Conservation (phyloP, 2,797 vertebrate genomes). For the Poecilia wingei region DNA sequence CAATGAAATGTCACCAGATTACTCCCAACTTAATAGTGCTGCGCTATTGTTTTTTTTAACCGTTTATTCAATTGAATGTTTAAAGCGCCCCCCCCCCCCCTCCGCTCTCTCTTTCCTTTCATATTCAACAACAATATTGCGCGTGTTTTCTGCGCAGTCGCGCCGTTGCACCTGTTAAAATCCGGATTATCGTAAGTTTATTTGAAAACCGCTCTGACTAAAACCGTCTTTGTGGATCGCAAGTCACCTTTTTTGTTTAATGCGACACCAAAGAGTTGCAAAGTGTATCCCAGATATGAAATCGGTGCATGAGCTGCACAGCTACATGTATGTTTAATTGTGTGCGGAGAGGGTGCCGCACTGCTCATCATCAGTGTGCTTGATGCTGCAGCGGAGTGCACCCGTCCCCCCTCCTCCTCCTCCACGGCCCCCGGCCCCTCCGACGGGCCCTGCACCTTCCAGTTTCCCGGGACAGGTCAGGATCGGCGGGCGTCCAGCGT, state of each 20-base stretch:
- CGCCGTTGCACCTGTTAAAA: conserved; percentile 58
- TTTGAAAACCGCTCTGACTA: not conserved
- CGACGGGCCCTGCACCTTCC: conserved; percentile 53
- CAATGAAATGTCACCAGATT: not conserved
- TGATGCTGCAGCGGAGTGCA: conserved; percentile 61
- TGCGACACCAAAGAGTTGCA: not conserved
- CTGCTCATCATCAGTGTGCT: conserved; percentile 55
- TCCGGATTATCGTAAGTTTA: conserved; percentile 9
- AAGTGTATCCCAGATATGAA: not conserved
- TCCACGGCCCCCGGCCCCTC: conserved; percentile 22
- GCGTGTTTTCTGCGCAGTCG: conserved; percentile 3
- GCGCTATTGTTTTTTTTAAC: conserved; percentile 4
- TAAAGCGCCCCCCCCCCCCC: too few species aligned
- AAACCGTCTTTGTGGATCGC: not conserved
- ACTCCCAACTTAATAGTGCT: conserved; percentile 17
- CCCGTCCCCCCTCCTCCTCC: accelerated
- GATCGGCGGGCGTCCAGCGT: conserved; percentile 39
- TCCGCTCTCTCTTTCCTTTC: not conserved
- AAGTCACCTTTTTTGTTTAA: too few species aligned
- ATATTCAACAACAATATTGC: not conserved
- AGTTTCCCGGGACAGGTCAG: conserved; percentile 37
- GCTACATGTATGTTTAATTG: not conserved
- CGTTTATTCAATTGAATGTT: not conserved
- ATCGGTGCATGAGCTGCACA: not conserved
- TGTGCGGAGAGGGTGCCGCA: conserved; percentile 38